Base-by-base conservation (phyloP, 2,888 invertebrate genomes). In the Drosophila pseudotalamancana region DNA sequence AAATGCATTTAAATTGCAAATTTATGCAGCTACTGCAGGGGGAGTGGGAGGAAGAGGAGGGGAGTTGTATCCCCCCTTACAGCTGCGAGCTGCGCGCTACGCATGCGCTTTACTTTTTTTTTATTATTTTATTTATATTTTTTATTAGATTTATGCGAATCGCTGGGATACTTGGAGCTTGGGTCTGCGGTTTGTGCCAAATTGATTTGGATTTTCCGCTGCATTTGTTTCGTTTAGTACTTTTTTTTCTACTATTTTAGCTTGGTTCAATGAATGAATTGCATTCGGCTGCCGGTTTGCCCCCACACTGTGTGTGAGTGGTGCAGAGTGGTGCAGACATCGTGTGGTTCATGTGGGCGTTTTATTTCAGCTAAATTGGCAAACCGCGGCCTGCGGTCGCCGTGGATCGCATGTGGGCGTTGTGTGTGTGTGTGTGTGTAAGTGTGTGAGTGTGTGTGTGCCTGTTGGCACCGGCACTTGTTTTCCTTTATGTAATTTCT, bases 311-410 rank as follows among this genome's bases (percentile, higher is more conserved):
- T 6, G 37, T n/a, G 19, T 62, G 69, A 57, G 62, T 59, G 50
- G 43, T 53, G 51, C 60, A 42, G 54, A 37, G 63, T 60, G 66
- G 55, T 56, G 76, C 64, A 69, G 68, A 72, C 63, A 60, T 35
- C 49, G 51, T 63, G 70, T 55, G 35, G 64, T 59, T 59, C 71
- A 74, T 84, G 83, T 83, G 70, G 83, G 83, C 88, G 83, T 83
- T 80, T 87, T 87, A 87, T 86, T 88, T 83, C 72, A 70, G 53
- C 77, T 86, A 86, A 86, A 87, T 87, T 82, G 82, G 82, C 82
- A 87, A 86, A 79, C 86, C 71, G 61, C 80, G 48, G 67, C 31
- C 70, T 57, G 51, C 45, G 72, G 60, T 63, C 54, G 35, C 63
- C 42, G 48, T 48, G 48, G 40, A 40, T 55, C 49, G 27, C 29